Evolutionary conservation across 2,888 invertebrate genomes (phyloP), one percentile per base, ranked within the genome.

Genomic region (Agrotis puta): DNA sequence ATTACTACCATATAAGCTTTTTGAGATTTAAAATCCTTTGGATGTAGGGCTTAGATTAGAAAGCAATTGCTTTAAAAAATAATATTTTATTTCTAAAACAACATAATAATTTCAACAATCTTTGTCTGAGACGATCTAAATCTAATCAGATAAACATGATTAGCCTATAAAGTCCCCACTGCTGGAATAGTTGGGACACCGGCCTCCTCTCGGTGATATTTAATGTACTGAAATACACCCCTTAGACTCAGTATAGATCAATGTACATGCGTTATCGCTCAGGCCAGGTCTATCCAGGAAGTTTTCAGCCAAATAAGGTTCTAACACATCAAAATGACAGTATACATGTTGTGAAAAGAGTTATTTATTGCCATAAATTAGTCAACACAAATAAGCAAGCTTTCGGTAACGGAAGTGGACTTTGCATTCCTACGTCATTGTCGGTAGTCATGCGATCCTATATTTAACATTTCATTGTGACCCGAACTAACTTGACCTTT

Each of bases 391-490:
- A 88, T 82, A 85, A 83, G 78, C 74, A 70, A 80, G 83, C 85
- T 86, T 87, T 88, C 81, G 85, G 87, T 87, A 83, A 85, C 88
- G 91, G 91, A 90, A 90, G 85, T 81, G 77, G 88, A 88, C 89
- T 91, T 92, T 89, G 88, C 88, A 90, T 89, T 89, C 88, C 88
- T 89, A 92, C 92, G 91, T 90, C 92, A 91, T 88, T 90, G 87
- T 66, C 70, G 80, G 81, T 83, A 88, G 92, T 91, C 95, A 95
- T 94, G 95, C 95, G 90, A 94, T 94, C 88, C 90, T 90, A 93
- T 93, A 93, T 93, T 94, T 94, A 94, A 94, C 93, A 89, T 92
- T 94, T 90, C 89, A 89, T 91, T 91, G 89, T 90, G 88, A 87
- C 89, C 87, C 85, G 87, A 89, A 89, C 89, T 89, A 87, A 86